These are phyloP conservation scores for Plebejus argus DNA, from an alignment of 2,888 invertebrate genomes.

Conservation along the genomic window DNA sequence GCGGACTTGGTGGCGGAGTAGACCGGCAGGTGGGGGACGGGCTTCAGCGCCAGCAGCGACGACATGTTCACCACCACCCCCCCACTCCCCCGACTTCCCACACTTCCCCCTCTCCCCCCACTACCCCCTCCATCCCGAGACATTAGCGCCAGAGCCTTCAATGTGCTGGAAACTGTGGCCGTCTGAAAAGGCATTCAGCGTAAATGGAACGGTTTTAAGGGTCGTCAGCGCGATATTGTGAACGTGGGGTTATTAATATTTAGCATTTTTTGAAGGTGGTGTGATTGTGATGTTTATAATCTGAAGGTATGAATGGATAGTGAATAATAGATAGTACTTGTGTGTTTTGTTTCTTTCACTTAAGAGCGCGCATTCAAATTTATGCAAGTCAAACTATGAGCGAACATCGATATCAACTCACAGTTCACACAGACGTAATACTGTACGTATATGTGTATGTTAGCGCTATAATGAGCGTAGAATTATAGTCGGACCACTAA, in stretches of 20 bases:
- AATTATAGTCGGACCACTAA: too few species aligned
- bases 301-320: too few species aligned
- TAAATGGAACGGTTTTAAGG: conserved; percentile 14
- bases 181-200: conserved; percentile 52
- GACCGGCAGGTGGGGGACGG: conserved; percentile 57
- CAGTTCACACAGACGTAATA: too few species aligned
- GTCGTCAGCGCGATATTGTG: not conserved
- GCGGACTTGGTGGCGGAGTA: conserved; percentile 70
- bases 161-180: conserved; percentile 65
- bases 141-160: conserved; percentile 63
- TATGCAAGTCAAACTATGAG: too few species aligned
- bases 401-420: too few species aligned
- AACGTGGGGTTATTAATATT: not conserved
- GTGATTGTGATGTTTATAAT: too few species aligned
- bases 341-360: too few species aligned
- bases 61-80: conserved; percentile 67
- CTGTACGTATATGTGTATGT: too few species aligned
- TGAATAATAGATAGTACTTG: too few species aligned
- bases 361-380: too few species aligned
- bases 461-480: too few species aligned
- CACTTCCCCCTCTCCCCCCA: conserved; percentile 64
- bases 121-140: conserved; percentile 57
- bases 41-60: conserved; percentile 59
- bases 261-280: not conserved
- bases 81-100: conserved; percentile 64